These are phyloP conservation scores for Germaria angustata DNA, from an alignment of 2,888 invertebrate genomes.

Conservation along the genomic window DNA sequence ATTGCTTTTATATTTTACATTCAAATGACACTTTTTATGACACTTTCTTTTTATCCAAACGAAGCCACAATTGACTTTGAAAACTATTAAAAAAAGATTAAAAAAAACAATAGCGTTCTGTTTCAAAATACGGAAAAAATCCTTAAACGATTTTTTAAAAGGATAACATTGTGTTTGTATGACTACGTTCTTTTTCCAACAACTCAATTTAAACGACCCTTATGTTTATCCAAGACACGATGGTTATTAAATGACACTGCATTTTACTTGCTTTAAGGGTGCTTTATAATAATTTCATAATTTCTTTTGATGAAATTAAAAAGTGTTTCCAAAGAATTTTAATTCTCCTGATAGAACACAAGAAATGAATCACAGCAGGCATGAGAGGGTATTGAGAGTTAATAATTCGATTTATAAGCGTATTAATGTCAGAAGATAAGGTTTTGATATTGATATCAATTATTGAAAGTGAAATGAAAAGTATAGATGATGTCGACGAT, in stretches of 20 bases:
- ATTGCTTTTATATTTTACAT: constrained; percentile 20
- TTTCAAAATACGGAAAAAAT: neutral
- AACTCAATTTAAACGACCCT: constrained; percentile 51
- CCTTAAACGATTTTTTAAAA: constrained; percentile 41
- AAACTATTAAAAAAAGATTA: constrained; percentile 40
- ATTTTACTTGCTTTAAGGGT: constrained; percentile 63
- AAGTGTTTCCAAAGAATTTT: constrained; percentile 18
- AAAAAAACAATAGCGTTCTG: constrained; percentile 2
- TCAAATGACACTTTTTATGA: constrained; percentile 56
- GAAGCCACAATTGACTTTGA: constrained; percentile 23
- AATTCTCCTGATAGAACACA: constrained; percentile 69
- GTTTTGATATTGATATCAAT: constrained; percentile 51
- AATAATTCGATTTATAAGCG: constrained; percentile 68
- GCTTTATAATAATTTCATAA: constrained; percentile 74
- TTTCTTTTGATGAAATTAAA: constrained; percentile 57
- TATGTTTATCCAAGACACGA: neutral
- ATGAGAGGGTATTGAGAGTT: constrained; percentile 51
- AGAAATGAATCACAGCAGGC: constrained; percentile 63
- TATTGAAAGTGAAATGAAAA: constrained; percentile 5
- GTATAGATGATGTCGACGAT: constrained; percentile 24
- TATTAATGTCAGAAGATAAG: constrained; percentile 68
- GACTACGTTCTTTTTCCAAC: neutral
- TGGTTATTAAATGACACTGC: constrained; percentile 71
- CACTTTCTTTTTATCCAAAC: constrained; percentile 28
- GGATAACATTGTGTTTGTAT: constrained; percentile 58